Conservation (phyloP, 2,113 vertebrate species). For the Macrotis lagotis region DNA sequence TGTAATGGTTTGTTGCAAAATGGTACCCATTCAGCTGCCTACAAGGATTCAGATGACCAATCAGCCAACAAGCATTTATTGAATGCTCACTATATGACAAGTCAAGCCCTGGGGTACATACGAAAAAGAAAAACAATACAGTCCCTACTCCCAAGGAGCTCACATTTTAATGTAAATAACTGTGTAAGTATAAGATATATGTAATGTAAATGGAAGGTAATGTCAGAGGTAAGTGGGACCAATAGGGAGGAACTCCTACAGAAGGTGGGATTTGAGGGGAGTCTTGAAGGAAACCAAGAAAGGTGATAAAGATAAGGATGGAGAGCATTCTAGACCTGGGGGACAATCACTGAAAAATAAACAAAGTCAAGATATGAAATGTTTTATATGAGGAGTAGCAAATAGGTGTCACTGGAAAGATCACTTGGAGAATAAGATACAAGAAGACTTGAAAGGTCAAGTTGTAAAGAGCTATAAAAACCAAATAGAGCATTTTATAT, state of each 20-base stretch:
- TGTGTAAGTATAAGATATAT: neutral
- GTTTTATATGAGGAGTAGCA: neutral
- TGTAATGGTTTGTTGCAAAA: neutral
- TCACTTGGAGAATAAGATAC: neutral
- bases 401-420: neutral
- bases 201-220: neutral
- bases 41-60: neutral
- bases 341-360: neutral
- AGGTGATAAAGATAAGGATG: neutral
- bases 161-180: neutral
- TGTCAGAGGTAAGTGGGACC: neutral
- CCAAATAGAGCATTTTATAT: neutral
- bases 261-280: neutral
- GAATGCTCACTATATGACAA: neutral
- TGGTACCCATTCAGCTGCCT: neutral
- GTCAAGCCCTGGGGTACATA: neutral
- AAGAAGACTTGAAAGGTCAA: neutral
- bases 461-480: neutral
- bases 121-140: neutral
- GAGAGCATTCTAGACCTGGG: neutral
- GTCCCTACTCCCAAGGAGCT: neutral
- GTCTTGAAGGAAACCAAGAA: neutral
- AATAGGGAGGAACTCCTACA: neutral
- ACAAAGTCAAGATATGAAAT: neutral
- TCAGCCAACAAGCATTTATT: neutral